Conservation (phyloP, 2,113 vertebrate species). For the Oreochromis niloticus region DNA sequence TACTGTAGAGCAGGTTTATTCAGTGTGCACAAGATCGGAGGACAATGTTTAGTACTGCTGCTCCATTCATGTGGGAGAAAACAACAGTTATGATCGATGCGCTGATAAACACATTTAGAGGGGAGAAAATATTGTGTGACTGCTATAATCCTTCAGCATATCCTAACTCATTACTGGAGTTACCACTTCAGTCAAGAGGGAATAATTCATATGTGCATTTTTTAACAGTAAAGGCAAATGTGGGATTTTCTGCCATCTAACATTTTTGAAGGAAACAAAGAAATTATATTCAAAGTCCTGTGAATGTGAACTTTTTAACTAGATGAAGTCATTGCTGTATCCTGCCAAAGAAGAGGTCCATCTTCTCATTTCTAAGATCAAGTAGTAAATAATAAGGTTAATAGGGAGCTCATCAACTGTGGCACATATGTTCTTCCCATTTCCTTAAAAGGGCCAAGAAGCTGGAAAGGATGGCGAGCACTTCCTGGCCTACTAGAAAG, state of each 20-base stretch:
- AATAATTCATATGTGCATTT: background rate
- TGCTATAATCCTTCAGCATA: background rate
- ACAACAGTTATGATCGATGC: background rate
- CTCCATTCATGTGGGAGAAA: background rate
- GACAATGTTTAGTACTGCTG: background rate
- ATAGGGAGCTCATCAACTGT: background rate
- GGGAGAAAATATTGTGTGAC: background rate
- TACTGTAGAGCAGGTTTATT: background rate
- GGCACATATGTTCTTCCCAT: background rate
- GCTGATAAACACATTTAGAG: background rate
- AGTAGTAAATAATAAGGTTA: background rate
- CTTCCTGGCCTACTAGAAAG: background rate
- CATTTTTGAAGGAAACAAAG: fast-evolving
- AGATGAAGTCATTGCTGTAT: background rate
- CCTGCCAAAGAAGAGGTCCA: background rate
- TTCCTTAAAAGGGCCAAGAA: background rate
- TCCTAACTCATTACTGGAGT: background rate
- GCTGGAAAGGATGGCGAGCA: background rate
- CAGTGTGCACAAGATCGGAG: background rate
- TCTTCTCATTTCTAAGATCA: background rate
- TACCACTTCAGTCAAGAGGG: background rate
- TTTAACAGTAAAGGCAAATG: fast-evolving
- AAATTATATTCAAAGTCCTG: fast-evolving
- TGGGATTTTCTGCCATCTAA: background rate
- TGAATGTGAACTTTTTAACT: background rate